Base-by-base conservation (phyloP, 2,797 vertebrate species). In the Cirrhinus mrigala region DNA sequence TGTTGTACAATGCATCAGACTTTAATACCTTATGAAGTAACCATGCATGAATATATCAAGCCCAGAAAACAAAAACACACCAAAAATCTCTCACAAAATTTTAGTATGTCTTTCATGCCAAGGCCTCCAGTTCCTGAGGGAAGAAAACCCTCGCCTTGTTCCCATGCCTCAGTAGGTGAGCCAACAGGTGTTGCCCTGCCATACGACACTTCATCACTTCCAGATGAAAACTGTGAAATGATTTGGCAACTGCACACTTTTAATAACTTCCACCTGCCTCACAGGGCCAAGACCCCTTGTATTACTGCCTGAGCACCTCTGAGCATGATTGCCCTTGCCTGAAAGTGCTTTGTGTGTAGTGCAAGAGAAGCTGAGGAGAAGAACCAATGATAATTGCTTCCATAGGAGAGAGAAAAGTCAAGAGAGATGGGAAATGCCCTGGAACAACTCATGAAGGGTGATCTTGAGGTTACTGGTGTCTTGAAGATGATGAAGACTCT, bases 241-340 rank as follows among this genome's bases (percentile, higher is more conserved):
- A 88, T 89, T 77, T 85, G 85, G 89, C 87, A 90, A 73, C 76
- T 68, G 33, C 48, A 74, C 44, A 66, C 69, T 85, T 87, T 87
- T 85, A 87, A 88, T 86, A 85, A 79, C 79, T 85, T 82, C 82
- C 89, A 91, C 80, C 90, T 91, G 87, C 66, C 83, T 85, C 54
- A 76, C 56, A 22, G 46, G 48, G 71, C 40, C 82, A 73, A 18
- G 48, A 70, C 77, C 84, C 33, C 82, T 46, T 73, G 37, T 54
- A 56, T 68, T 76, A 24, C 40, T 0, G 54, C 60, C 60, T 64
- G 20, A 77, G 74, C 77, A 79, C 27, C 37, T 64, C 50, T 79
- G n/a, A 16, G 52, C 5, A 77, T 48, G 1, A 85, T 40, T 64
- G 62, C 33, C 64, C 54, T 60, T 40, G 54, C 54, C 37, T 82